These are phyloP conservation scores for Ephestia elutella DNA, from an alignment of 1,140 invertebrate genomes.

Conservation along the genomic window DNA sequence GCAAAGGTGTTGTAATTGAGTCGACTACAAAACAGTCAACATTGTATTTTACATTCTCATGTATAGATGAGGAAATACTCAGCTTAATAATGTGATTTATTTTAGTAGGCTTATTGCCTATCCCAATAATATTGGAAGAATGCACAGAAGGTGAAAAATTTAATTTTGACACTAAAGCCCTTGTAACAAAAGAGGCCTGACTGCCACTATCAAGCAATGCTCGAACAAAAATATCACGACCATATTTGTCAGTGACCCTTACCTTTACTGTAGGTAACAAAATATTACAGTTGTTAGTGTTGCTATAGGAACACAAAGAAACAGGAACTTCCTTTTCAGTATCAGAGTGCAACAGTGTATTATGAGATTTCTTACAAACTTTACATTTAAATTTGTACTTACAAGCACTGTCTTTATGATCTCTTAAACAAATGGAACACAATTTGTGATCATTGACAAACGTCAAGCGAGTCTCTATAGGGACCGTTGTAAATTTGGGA, in stretches of 20 bases:
- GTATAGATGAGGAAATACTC: conserved; percentile 10
- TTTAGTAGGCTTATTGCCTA: conserved; percentile 20
- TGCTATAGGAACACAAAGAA: conserved; percentile 3
- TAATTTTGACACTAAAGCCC: conserved; percentile 10
- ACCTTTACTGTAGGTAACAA: conserved; percentile 21
- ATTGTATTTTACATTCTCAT: conserved; percentile 11
- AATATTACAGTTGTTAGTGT: background rate
- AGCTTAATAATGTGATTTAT: conserved; percentile 18
- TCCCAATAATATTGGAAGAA: conserved; percentile 18
- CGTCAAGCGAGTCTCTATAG: conserved; percentile 2
- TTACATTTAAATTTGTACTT: conserved; percentile 25
- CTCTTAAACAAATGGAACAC: conserved; percentile 17
- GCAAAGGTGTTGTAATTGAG: conserved; percentile 18
- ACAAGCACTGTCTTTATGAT: conserved; percentile 15
- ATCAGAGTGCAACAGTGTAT: conserved; percentile 21
- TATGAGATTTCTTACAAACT: conserved; percentile 21
- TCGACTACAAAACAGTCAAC: conserved; percentile 17
- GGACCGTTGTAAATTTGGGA: conserved; percentile 15
- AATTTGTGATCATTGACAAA: conserved; percentile 15
- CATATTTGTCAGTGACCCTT: conserved; percentile 18
- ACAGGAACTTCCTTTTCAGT: conserved; percentile 9
- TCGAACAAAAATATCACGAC: conserved; percentile 15
- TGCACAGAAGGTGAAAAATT: conserved; percentile 7
- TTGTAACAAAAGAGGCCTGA: conserved; percentile 24
- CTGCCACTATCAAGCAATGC: conserved; percentile 24